These are phyloP conservation scores for Euzophera pinguis DNA, from an alignment of 2,888 invertebrate genomes.

Conservation along the genomic window DNA sequence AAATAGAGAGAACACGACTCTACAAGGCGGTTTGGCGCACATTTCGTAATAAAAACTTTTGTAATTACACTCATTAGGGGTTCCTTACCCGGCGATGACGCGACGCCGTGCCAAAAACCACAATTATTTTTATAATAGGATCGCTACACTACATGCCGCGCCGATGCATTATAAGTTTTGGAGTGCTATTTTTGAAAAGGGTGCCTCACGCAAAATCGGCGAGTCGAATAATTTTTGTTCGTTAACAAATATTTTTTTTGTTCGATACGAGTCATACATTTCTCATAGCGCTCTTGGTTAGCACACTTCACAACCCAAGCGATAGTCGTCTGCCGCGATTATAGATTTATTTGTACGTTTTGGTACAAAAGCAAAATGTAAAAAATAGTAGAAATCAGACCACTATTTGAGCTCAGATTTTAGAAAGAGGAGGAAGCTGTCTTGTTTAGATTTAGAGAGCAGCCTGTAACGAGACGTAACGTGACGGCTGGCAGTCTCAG, in stretches of 20 bases:
- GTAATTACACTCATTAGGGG: slow-evolving; percentile 76
- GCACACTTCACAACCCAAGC: no score
- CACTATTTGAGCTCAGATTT: slow-evolving; percentile 3
- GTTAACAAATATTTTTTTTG: no score
- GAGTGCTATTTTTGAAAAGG: no score
- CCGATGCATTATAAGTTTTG: no score
- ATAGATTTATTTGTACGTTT: no score
- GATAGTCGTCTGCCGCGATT: no score
- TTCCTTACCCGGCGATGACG: slow-evolving; percentile 58
- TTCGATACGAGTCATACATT: not conserved
- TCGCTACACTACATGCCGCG: slow-evolving; percentile 28
- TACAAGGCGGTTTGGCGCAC: slow-evolving; percentile 66
- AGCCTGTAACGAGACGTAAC: slow-evolving; percentile 6
- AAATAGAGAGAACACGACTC: slow-evolving; percentile 40
- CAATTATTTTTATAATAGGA: slow-evolving; percentile 64
- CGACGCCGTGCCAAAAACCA: slow-evolving; percentile 73
- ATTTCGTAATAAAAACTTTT: slow-evolving; percentile 76
- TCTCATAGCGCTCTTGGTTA: no score
- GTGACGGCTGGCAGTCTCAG: slow-evolving; percentile 1
- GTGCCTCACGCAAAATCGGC: no score
- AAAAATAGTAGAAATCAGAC: slow-evolving; percentile 3
- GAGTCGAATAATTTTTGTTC: no score
- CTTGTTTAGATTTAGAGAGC: slow-evolving; percentile 9
- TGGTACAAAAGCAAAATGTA: not conserved
- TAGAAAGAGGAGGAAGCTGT: slow-evolving; percentile 1